Evolutionary conservation across 1,140 invertebrate species (phyloP), one percentile per base, ranked within the genome.

Genomic region (Heliconius hermathena): DNA sequence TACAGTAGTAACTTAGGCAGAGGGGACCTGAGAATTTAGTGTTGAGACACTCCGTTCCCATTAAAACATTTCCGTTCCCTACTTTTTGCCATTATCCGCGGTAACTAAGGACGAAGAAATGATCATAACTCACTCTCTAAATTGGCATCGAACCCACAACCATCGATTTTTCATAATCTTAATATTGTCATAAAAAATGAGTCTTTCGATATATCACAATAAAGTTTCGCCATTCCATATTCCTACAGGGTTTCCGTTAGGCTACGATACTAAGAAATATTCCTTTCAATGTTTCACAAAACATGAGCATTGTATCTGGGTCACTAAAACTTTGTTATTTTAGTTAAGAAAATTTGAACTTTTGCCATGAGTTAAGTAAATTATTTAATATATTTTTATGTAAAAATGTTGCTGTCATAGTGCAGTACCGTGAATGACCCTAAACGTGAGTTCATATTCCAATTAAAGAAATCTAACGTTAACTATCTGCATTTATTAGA

Each of bases 321-420:
- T 66, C 60, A 66, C 60, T 29, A 26, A 4, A 66, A 66, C 60
- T 66, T 66, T 66, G 60, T 66, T 66, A 66, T 66, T 66, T 66
- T 9, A 66, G 60, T 66, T 29, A 29, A 66, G 60, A 66, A 66
- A 36, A 29, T 66, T 66, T 66, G 60, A 66, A 66, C 60, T 29
- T 66, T 29, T 66, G 60, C 60, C 60, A 66, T 29, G 26, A 29
- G 3, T 66, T 66, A 66, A 66, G 60, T 26, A 26, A 66, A 66
- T 66, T 66, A 66, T 57, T 57, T 57, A 57, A 57, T 57, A 20
- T 11, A n/a, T 57, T 57, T 57, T 57, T 57, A 57, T n/a, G 8
- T 57, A 20, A 46, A 3, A 46, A n/a, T 57, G 0, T 18, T n/a
- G 2, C 1, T 57, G 54, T 57, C 54, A 57, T 57, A 20, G n/a